Conservation (phyloP, 2,113 vertebrate genomes). For the Petromus typicus region DNA sequence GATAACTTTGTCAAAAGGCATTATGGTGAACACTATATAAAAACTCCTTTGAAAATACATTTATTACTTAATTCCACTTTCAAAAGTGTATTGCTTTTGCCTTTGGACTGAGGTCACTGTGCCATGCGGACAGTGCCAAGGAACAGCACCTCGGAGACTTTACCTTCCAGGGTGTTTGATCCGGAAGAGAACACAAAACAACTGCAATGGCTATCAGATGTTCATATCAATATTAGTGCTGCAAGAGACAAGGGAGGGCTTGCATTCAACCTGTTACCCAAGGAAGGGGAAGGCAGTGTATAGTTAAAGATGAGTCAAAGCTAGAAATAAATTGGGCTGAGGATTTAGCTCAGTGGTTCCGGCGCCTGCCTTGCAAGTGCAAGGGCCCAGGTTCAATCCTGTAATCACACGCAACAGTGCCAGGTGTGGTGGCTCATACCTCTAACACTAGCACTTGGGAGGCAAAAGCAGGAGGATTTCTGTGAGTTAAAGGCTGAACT, state of each 20-base stretch:
- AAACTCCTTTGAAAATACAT: slow-evolving; percentile 34
- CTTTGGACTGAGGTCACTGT: not conserved
- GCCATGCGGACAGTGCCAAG: not conserved
- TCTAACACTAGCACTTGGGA: too few relatives aligned
- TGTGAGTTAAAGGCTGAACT: too few relatives aligned
- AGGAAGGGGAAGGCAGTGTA: not conserved
- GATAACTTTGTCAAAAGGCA: slow-evolving; percentile 42
- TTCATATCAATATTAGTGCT: not conserved
- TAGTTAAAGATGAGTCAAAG: not conserved
- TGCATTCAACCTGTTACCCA: not conserved
- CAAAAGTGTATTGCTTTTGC: not conserved
- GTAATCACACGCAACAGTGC: too few relatives aligned
- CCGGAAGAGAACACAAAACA: not conserved
- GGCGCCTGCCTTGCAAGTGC: too few relatives aligned
- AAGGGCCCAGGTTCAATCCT: too few relatives aligned
- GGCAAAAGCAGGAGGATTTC: too few relatives aligned
- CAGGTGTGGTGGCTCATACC: too few relatives aligned
- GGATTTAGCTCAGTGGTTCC: too few relatives aligned
- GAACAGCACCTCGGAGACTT: not conserved
- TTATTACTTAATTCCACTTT: slow-evolving; percentile 33
- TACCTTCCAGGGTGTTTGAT: slow-evolving; percentile 60
- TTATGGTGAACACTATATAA: slow-evolving; percentile 37
- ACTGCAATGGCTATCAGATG: not conserved
- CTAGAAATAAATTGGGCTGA: not conserved
- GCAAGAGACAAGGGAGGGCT: not conserved